These are phyloP conservation scores for Gila orcuttii DNA, from an alignment of 2,113 vertebrate species.

Conservation along the genomic window DNA sequence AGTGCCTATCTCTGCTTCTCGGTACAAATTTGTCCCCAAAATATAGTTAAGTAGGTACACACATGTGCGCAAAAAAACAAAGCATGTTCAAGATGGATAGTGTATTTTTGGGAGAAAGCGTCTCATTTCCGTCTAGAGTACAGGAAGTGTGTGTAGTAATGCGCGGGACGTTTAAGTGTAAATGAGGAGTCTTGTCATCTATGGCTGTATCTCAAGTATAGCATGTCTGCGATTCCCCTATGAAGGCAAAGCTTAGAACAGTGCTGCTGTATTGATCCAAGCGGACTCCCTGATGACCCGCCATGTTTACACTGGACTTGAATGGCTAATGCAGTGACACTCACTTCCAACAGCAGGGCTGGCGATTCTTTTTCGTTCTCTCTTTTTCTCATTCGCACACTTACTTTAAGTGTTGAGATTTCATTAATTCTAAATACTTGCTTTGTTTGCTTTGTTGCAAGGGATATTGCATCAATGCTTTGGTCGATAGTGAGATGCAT, in stretches of 20 bases:
- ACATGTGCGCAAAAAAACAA: too few species aligned
- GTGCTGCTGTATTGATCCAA: conserved; percentile 50
- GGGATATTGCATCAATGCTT: background rate
- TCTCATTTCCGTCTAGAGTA: background rate
- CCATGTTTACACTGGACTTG: conserved; percentile 59
- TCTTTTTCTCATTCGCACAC: background rate
- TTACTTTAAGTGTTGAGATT: background rate
- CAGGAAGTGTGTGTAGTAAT: conserved; percentile 3
- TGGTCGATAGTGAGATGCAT: background rate
- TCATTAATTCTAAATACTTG: conserved; percentile 3
- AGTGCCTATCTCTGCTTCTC: too few species aligned
- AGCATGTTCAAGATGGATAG: background rate
- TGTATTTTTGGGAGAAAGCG: background rate
- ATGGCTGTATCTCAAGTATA: conserved; percentile 1
- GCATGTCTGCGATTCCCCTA: background rate
- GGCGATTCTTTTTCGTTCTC: conserved; percentile 14
- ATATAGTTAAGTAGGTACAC: too few species aligned
- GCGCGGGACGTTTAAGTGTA: conserved; percentile 8
- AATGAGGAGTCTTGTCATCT: background rate
- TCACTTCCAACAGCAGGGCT: conserved; percentile 18
- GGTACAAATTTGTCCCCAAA: too few species aligned
- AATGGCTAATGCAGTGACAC: conserved; percentile 53
- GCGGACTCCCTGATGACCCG: conserved; percentile 38
- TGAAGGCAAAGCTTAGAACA: conserved; percentile 25
- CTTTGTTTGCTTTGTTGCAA: conserved; percentile 25